Base-by-base conservation (phyloP, 2,888 invertebrate genomes). In the Tetragnatha montana region DNA sequence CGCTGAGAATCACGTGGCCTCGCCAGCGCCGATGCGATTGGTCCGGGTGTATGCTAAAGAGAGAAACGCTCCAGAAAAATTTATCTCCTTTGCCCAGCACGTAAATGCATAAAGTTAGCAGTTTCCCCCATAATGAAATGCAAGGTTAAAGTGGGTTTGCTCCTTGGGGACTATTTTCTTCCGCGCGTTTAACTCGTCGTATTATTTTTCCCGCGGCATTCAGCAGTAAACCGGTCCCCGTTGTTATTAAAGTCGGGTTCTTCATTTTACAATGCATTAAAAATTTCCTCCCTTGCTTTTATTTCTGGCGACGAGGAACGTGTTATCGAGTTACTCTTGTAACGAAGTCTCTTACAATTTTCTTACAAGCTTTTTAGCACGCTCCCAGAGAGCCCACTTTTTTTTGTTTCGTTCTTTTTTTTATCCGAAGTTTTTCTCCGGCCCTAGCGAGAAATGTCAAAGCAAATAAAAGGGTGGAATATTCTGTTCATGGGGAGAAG, bases 231-330 rank as follows among this genome's bases (percentile, higher is more conserved):
- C 51, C 74, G 73, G 69, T 73, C 71, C 73, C 69, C 69, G n/a
- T 69, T 74, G 85, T 89, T 89, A 89, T 89, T 85, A 85, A 89
- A 89, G 85, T 89, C 85, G 17, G 21, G 73, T 60, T 83, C 85
- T 89, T 85, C 81, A 75, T 81, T 89, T 88, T 88, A 85, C 71
- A 89, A 85, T 70, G 81, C 78, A 89, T 89, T 89, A 85, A 85
- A 79, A 80, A 84, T 75, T 60, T 85, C 14, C 35, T 68, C 76
- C 71, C 81, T 81, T 74, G 76, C 85, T 51, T 68, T 68, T 70
- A 12, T 50, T 17, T 19, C n/a, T 83, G 35, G 75, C 49, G 14
- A n/a, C 79, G 19, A 47, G 17, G 7, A 22, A n/a, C n/a, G 47
- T 60, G 70, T 19, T 73, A 80, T 86, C 60, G 80, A 80, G 70